Evolutionary conservation across 2,113 vertebrate genomes (phyloP), one percentile per base, ranked within the genome.

Genomic region (Solenodon paradoxus): DNA sequence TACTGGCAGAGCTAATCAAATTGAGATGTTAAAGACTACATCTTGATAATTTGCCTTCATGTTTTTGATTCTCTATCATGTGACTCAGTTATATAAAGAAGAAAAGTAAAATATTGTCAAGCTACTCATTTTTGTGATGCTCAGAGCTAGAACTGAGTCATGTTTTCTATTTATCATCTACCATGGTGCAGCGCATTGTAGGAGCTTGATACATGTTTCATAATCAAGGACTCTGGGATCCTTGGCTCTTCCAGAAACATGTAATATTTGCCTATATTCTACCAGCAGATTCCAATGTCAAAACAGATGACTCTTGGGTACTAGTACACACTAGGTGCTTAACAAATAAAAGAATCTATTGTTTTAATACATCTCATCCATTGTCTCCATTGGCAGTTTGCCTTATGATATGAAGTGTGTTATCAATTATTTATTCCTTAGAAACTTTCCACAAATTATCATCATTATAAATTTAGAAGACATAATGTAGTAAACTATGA

Each of bases 401-500:
- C 47, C 49, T 90, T 92, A 30, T 47, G n/a, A 51, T 94, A 8
- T 77, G 55, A 55, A 94, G 35, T 80, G 26, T 78, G 63, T 64
- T 59, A 91, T 91, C 78, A 94, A 93, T 95, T 95, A 97, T 93
- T 91, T 90, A 91, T 90, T 91, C 61, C 63, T 69, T 8, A 82
- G 74, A 82, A 68, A 64, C 91, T 91, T 91, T n/a, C 63, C 55
- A 78, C 61, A 81, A 86, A 94, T 94, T 71, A 45, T 45, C 40
- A 30, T 55, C 92, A 90, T 95, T 89, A 89, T 96, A 90, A 82
- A 93, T 94, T 95, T 88, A 92, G 26, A 93, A 92, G 92, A 93
- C 38, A 24, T 95, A 69, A 89, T 74, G 19, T 42, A 94, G 86
- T 86, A 61, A 63, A 13, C 51, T 72, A 24, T 95, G 92, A 91